Evolutionary conservation across 2,113 vertebrate genomes (phyloP).

Genomic region (Pachypanchax playfairii): DNA sequence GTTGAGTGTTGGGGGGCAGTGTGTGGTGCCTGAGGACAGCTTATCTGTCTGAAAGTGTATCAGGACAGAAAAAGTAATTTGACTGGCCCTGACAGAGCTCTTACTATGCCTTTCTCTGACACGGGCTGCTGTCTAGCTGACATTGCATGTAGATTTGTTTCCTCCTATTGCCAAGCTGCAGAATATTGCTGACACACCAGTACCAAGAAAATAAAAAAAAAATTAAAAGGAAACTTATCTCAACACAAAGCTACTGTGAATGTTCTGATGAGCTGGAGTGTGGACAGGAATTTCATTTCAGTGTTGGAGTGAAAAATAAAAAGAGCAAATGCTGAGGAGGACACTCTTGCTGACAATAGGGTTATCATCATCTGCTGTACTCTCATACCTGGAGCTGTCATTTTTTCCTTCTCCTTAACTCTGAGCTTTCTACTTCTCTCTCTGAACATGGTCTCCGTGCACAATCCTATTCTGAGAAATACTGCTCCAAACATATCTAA

Average conservation of each 20-base stretch:
- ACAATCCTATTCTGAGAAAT: neutral
- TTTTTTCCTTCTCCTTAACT: neutral
- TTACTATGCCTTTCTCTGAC: conserved; percentile 56
- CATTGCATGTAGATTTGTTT: conserved; percentile 42
- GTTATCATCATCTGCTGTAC: conserved; percentile 7
- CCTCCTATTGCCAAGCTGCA: conserved; percentile 6
- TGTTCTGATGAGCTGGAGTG: neutral
- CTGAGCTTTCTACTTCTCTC: neutral
- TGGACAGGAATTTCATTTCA: neutral
- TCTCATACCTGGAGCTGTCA: neutral
- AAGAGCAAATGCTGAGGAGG: conserved; percentile 3
- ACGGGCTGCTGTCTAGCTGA: conserved; percentile 49
- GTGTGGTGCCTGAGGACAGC: conserved; percentile 51
- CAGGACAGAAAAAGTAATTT: conserved; percentile 64
- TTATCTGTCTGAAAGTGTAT: conserved; percentile 65
- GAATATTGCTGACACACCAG: conserved; percentile 30
- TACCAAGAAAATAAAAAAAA: conserved; percentile 6
- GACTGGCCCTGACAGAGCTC: conserved; percentile 65
- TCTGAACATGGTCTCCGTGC: neutral
- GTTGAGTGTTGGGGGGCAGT: conserved; percentile 23
- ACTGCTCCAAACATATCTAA: neutral
- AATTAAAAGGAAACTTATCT: conserved; percentile 17
- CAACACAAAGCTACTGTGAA: conserved; percentile 5
- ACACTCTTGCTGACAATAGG: conserved; percentile 4
- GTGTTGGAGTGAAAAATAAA: neutral